These are phyloP conservation scores for Trachymyrmex cornetzi DNA, from an alignment of 1,140 invertebrate species.

Conservation along the genomic window DNA sequence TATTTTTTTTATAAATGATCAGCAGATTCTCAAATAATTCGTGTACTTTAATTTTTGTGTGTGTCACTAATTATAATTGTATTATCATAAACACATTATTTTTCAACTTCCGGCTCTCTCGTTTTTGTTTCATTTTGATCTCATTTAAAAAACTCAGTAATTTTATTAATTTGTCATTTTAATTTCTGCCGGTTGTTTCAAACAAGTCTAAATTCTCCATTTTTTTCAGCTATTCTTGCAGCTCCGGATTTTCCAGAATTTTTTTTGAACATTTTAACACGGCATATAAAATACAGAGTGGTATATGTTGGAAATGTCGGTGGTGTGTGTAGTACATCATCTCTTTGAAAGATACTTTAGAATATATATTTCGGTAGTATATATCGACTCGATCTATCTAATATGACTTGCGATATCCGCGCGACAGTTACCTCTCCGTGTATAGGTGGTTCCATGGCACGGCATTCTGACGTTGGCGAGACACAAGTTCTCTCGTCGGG, in stretches of 20 bases:
- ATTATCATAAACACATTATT: not conserved
- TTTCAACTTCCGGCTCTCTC: not conserved
- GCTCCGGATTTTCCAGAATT: not conserved
- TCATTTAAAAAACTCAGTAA: not conserved
- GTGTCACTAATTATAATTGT: not conserved
- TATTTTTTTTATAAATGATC: too few relatives aligned
- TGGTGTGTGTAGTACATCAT: not conserved
- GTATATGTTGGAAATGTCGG: not conserved
- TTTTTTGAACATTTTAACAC: not conserved
- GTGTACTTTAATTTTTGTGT: too few relatives aligned
- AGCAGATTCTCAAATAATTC: too few relatives aligned
- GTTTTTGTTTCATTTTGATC: not conserved
- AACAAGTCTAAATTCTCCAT: not conserved
- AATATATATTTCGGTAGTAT: slow-evolving; percentile 9
- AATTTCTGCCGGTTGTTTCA: not conserved
- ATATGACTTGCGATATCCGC: not conserved
- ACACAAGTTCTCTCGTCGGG: slow-evolving; percentile 87
- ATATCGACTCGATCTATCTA: not conserved
- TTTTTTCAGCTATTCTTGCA: not conserved
- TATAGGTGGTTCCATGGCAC: slow-evolving; percentile 76
- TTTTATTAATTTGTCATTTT: not conserved
- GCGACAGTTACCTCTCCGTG: slow-evolving; percentile 79
- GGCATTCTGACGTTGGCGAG: slow-evolving; percentile 81
- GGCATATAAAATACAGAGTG: slow-evolving; percentile 13
- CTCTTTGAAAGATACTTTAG: not conserved